phyloP scores from a whole-genome alignment of 2,888 invertebrate species.

The Heliconius charithonia region DNA sequence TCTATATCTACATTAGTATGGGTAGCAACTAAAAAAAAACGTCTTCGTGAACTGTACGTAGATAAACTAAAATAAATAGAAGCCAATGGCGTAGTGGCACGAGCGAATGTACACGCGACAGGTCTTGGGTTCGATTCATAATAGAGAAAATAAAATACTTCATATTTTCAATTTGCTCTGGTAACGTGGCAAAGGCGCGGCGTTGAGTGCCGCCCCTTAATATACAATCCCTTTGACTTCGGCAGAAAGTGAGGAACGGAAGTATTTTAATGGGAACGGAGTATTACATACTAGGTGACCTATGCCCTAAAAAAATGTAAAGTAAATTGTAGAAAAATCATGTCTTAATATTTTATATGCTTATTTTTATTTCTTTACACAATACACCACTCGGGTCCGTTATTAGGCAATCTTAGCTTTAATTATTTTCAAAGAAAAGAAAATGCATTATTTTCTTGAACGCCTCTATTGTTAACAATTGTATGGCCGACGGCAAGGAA shows the following conservation, averaged over 20 bases:
- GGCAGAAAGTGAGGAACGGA: too few relatives aligned
- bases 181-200: too few relatives aligned
- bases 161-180: too few relatives aligned
- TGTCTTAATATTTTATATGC: background rate
- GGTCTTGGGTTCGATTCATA: too few relatives aligned
- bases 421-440: constrained; percentile 1
- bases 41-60: background rate
- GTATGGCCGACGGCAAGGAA: constrained; percentile 12
- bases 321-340: background rate
- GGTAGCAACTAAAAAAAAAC: background rate
- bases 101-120: too few relatives aligned
- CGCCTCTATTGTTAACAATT: constrained; percentile 7
- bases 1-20: constrained; percentile 4
- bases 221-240: too few relatives aligned
- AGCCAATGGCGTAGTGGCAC: too few relatives aligned
- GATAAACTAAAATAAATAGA: background rate
- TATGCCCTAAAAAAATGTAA: too few relatives aligned
- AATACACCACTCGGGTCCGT: background rate
- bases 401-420: background rate
- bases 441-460: background rate
- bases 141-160: too few relatives aligned
- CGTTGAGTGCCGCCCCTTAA: too few relatives aligned
- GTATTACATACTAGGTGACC: too few relatives aligned
- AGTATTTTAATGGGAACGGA: too few relatives aligned
- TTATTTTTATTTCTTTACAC: background rate